These are phyloP conservation scores for Alosa sapidissima DNA, from an alignment of 2,797 vertebrate genomes.

Conservation along the genomic window DNA sequence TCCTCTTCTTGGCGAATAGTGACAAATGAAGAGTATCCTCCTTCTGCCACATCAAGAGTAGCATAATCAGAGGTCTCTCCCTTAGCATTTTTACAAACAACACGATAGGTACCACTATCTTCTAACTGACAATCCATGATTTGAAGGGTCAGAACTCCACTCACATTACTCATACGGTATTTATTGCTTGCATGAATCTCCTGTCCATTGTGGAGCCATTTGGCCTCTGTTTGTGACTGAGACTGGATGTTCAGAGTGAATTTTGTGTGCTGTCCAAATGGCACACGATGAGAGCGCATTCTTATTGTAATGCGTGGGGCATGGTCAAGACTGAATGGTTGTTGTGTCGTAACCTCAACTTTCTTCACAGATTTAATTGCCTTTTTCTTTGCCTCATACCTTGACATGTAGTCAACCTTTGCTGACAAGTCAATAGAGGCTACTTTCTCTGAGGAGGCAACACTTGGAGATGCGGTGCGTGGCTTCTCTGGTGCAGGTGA, in stretches of 20 bases:
- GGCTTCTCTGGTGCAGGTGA: conserved; percentile 81
- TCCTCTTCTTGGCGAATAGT: conserved; percentile 86
- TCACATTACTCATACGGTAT: conserved; percentile 85
- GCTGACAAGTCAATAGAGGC: conserved; percentile 82
- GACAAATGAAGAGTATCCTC: conserved; percentile 83
- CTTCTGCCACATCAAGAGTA: conserved; percentile 88
- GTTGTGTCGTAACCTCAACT: conserved; percentile 86
- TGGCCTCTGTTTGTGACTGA: conserved; percentile 87
- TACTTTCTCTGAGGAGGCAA: conserved; percentile 76
- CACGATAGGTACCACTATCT: conserved; percentile 93
- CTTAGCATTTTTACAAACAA: conserved; percentile 88
- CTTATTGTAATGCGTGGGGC: conserved; percentile 90
- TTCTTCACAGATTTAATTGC: conserved; percentile 89
- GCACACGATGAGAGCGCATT: conserved; percentile 94
- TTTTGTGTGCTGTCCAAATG: conserved; percentile 82
- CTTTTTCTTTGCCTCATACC: conserved; percentile 94
- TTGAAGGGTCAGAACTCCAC: conserved; percentile 91
- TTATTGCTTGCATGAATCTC: conserved; percentile 87
- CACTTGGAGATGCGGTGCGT: conserved; percentile 77
- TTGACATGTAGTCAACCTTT: conserved; percentile 90
- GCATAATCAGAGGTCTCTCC: conserved; percentile 96
- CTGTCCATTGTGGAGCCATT: conserved; percentile 93
- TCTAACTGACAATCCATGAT: conserved; percentile 88
- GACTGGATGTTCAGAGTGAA: conserved; percentile 94
- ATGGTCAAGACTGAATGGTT: conserved; percentile 93